A percentile compares a stretch with the other conserved stretches of the same genome.
Conservation (phyloP, 37 sponge, comb jelly and placozoan species). For the Diacarnus erythraeanus region DNA sequence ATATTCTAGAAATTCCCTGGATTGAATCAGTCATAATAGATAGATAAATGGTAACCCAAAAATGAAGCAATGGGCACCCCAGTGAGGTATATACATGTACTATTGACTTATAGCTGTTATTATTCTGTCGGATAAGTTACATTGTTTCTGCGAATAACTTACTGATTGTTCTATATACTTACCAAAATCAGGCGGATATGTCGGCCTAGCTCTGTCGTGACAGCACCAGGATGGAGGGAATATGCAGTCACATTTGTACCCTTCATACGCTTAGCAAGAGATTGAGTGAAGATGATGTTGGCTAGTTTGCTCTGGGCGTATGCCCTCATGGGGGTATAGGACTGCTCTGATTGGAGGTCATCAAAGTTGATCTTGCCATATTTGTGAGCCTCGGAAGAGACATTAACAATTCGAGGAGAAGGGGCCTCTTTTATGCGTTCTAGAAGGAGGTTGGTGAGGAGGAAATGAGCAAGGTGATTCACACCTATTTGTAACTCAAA, state of each 20-base stretch:
- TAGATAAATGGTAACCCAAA: not conserved
- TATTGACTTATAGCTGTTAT: too few relatives aligned
- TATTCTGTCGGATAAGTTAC: too few relatives aligned
- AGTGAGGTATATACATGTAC: too few relatives aligned
- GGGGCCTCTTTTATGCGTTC: conserved; percentile 63
- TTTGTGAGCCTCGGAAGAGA: conserved; percentile 58
- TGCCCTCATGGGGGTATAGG: conserved; percentile 17
- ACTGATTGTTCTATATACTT: too few relatives aligned
- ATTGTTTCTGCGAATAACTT: too few relatives aligned
- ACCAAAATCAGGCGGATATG: not conserved
- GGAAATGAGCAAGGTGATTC: conserved; percentile 71
- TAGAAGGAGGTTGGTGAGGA: conserved; percentile 54
- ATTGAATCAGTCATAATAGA: not conserved
- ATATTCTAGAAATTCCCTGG: too few relatives aligned
- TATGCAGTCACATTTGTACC: conserved; percentile 69
- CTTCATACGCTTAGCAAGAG: conserved; percentile 55
- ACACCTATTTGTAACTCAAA: conserved; percentile 61
- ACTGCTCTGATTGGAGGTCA: conserved; percentile 36
- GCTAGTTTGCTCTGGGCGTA: conserved; percentile 82
- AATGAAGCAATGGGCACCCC: too few relatives aligned
- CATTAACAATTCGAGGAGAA: conserved; percentile 72
- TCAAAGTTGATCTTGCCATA: conserved; percentile 41
- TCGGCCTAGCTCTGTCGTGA: conserved; percentile 54
- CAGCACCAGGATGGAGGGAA: conserved; percentile 74
- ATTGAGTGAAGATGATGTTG: conserved; percentile 74